Evolutionary conservation across 2,113 vertebrate species (phyloP).

Genomic region (Nyctereutes procyonoides): DNA sequence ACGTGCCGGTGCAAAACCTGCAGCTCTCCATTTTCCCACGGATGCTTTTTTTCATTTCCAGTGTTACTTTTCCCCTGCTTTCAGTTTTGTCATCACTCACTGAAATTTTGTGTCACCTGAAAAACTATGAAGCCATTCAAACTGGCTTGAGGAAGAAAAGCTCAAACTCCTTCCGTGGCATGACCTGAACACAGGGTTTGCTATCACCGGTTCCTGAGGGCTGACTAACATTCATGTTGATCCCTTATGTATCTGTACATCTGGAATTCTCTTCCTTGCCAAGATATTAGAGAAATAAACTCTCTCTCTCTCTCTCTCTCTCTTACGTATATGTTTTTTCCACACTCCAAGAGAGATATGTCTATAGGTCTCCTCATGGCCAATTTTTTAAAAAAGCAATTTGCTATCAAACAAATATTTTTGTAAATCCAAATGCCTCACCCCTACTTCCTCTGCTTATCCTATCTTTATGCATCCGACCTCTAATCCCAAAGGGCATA

Average conservation of each 20-base stretch:
- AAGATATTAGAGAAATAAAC: conserved; percentile 12
- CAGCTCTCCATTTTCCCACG: not conserved
- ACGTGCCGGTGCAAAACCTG: not conserved
- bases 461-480: not conserved
- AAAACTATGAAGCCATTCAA: conserved; percentile 11
- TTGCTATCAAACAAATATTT: not conserved
- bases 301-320: not conserved
- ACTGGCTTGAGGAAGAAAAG: not conserved
- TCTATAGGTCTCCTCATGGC: not conserved
- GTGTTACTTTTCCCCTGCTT: not conserved
- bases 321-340: not conserved
- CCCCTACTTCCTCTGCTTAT: not conserved
- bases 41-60: not conserved
- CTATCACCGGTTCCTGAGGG: not conserved
- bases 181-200: not conserved
- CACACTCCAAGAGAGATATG: not conserved
- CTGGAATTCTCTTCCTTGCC: not conserved
- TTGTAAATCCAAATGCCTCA: conserved; percentile 9
- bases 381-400: not conserved
- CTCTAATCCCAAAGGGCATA: not conserved
- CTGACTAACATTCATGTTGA: not conserved
- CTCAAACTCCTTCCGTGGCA: not conserved
- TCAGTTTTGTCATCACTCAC: not conserved
- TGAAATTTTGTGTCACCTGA: not conserved
- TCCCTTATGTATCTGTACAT: not conserved